phyloP scores from a whole-genome alignment of 2,113 vertebrate species.

The Acanthochromis polyacanthus region DNA sequence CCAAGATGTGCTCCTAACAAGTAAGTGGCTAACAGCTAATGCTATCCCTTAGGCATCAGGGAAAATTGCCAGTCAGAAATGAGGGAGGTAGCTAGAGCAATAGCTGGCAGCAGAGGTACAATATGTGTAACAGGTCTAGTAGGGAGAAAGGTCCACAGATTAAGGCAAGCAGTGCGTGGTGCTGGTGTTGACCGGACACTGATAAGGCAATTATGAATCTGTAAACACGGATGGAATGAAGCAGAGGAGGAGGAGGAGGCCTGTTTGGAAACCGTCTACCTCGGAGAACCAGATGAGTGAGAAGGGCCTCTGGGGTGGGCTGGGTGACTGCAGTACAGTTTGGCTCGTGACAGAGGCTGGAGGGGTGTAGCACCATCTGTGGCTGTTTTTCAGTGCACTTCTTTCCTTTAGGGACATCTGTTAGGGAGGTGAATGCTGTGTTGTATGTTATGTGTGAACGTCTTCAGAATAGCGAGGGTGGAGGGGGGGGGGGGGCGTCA shows the following conservation, averaged over 20 bases:
- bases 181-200: slow-evolving; percentile 58
- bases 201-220: slow-evolving; percentile 47
- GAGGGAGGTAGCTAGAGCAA: slow-evolving; percentile 71
- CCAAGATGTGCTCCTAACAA: slow-evolving; percentile 36
- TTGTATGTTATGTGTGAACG: slow-evolving; percentile 46
- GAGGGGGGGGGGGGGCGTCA: not conserved
- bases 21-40: slow-evolving; percentile 53
- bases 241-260: slow-evolving; percentile 17
- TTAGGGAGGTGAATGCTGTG: slow-evolving; percentile 51
- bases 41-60: slow-evolving; percentile 45
- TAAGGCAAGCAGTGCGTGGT: slow-evolving; percentile 56
- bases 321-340: slow-evolving; percentile 36
- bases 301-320: slow-evolving; percentile 52
- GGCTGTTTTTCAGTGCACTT: slow-evolving; percentile 71
- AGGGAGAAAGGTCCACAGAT: slow-evolving; percentile 33
- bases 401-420: slow-evolving; percentile 65
- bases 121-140: slow-evolving; percentile 18
- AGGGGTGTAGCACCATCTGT: slow-evolving; percentile 78
- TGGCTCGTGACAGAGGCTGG: slow-evolving; percentile 65
- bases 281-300: slow-evolving; percentile 47
- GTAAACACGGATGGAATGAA: slow-evolving; percentile 62
- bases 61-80: slow-evolving; percentile 46
- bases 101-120: slow-evolving; percentile 64
- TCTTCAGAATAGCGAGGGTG: slow-evolving; percentile 47
- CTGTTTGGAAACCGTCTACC: slow-evolving; percentile 16